These are phyloP conservation scores for Ovis canadensis DNA, from an alignment of 2,113 vertebrate genomes.

Conservation along the genomic window DNA sequence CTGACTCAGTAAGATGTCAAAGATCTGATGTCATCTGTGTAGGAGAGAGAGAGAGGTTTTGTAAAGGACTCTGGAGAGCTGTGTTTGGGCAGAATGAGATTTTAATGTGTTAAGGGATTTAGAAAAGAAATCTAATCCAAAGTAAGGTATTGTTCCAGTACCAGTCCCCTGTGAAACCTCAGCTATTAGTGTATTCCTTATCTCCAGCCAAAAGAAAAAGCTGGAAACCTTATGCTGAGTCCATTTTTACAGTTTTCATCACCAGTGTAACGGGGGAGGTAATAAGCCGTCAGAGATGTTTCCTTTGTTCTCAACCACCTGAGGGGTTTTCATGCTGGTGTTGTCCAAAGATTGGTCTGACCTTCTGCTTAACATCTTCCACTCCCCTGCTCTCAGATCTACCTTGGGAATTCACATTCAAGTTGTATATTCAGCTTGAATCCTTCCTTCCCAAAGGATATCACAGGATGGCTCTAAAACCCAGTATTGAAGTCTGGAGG, in stretches of 20 bases:
- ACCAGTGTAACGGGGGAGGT: background rate
- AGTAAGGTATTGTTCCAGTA: background rate
- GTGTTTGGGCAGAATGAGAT: background rate
- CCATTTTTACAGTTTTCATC: background rate
- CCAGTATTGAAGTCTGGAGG: background rate
- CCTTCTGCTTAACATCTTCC: background rate
- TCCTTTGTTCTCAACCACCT: background rate
- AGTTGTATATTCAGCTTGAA: background rate
- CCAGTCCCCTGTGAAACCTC: background rate
- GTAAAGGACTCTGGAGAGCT: background rate
- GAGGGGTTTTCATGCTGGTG: background rate
- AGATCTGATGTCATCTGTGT: background rate
- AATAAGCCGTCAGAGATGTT: background rate
- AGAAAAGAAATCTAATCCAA: slow-evolving; percentile 25
- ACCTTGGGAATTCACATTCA: background rate
- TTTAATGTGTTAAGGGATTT: slow-evolving; percentile 6
- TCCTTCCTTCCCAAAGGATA: background rate
- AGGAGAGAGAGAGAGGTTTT: background rate
- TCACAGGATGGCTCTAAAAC: background rate
- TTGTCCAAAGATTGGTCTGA: background rate
- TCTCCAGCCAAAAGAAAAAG: background rate
- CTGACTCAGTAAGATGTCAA: background rate
- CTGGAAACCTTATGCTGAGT: background rate
- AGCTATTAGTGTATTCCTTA: background rate
- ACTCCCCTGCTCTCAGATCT: background rate